Base-by-base conservation (phyloP, 1,140 invertebrate genomes). In the Copidosoma floridanum region DNA sequence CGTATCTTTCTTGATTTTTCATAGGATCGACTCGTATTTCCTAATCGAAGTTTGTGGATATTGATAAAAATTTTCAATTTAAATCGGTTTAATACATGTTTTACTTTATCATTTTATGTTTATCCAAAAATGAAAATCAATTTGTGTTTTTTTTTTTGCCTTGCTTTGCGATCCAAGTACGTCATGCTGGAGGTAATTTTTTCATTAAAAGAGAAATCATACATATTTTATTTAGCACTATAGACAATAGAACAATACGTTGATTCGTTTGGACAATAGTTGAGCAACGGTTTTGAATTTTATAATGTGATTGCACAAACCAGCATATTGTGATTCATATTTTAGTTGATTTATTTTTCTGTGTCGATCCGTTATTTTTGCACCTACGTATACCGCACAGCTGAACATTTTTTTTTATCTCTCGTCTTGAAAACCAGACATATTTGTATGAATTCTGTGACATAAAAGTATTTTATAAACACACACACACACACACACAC, bases 141-240 rank as follows among this genome's bases (percentile, higher is more conserved):
- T 53, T 47, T 61, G 29, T 53, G 51, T 40, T 61, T 52, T 62
- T 21, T 23, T 51, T 62, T 48, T 51, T 72, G 57, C 71, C 70
- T 73, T 71, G 66, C 68, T 71, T 70, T 53, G 68, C 63, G 59
- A 71, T 65, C 67, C 64, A 76, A 78, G 68, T 71, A 62, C 71
- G 58, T 59, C 68, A 65, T 71, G 60, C 66, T 72, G 11, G 72
- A 77, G 74, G 72, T 77, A 77, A 77, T 65, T 75, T 65, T n/a
- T 43, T 32, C 26, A 32, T 50, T 55, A 11, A 1, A 47, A 44
- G 20, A 52, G 38, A 48, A 21, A 43, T 8, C n/a, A n/a, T n/a
- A n/a, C n/a, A n/a, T n/a, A n/a, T n/a, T 53, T 16, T 35, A 56
- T 51, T 41, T 48, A 55, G 38, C 26, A n/a, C n/a, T 52, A 24